phyloP scores from a whole-genome alignment of 1,140 invertebrate genomes.

The Thaumetopoea pityocampa region DNA sequence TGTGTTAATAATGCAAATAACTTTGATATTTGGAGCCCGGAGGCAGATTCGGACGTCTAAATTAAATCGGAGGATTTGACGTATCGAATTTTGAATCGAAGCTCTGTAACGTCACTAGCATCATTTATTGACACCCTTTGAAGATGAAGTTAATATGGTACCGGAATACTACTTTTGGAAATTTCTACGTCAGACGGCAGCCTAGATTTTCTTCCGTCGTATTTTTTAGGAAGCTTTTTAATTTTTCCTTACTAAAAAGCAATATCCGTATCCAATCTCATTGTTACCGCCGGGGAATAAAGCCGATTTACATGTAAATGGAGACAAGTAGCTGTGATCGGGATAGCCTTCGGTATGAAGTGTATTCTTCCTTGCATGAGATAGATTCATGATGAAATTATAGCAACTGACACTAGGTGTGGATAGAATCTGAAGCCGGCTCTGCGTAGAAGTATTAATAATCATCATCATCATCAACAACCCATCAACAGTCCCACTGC shows the following conservation, averaged over 20 bases:
- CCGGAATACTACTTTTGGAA: no score
- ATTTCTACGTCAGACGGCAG: no score
- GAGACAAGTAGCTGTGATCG: conserved; percentile 25
- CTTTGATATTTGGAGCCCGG: no score
- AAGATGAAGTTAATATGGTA: no score
- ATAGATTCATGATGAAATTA: conserved; percentile 13
- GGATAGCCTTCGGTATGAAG: conserved; percentile 20
- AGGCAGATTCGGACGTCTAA: no score
- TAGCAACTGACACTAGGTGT: conserved; percentile 6
- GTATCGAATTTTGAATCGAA: no score
- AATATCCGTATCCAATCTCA: conserved; percentile 17
- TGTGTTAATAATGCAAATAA: no score
- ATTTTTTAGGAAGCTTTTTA: neutral
- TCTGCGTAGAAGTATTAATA: neutral
- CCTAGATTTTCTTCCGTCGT: no score
- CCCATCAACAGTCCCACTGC: neutral
- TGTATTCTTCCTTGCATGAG: conserved; percentile 21
- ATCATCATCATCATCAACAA: neutral
- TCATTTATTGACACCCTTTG: no score
- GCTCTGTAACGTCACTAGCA: no score
- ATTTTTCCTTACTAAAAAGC: conserved; percentile 8
- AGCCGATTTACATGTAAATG: conserved; percentile 33
- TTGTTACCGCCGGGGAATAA: conserved; percentile 24
- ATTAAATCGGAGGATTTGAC: no score
- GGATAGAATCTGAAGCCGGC: conserved; percentile 5